Percentiles rank a stretch among this genome's conserved stretches.
These are phyloP conservation scores for Anguilla obscura DNA, from an alignment of 2,797 vertebrate genomes.

Conservation along the genomic window DNA sequence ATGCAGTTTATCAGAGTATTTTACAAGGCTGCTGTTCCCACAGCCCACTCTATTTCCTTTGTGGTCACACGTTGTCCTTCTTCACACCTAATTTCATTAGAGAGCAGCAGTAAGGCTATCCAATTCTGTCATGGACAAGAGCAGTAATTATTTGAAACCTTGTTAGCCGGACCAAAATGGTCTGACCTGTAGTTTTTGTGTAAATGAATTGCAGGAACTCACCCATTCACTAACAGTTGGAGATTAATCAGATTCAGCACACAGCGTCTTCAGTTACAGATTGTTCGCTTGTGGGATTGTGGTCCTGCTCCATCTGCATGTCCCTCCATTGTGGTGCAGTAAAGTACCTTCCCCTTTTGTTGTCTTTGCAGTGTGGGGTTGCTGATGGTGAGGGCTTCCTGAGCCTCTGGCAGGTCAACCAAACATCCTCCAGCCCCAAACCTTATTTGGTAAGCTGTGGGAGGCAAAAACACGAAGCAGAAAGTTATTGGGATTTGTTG, in stretches of 20 bases:
- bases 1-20: background rate
- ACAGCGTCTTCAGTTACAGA: background rate
- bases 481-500: slow-evolving; percentile 6
- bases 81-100: background rate
- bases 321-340: background rate
- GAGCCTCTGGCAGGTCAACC: slow-evolving; percentile 98
- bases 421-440: slow-evolving; percentile 92
- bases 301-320: background rate
- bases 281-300: background rate
- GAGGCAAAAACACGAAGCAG: background rate
- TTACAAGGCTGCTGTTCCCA: background rate
- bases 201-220: background rate
- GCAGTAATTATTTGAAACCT: background rate
- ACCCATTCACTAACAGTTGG: background rate
- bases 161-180: background rate
- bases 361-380: slow-evolving; percentile 84
- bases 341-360: background rate
- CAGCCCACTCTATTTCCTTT: background rate
- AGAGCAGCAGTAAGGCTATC: background rate
- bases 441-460: slow-evolving; percentile 86
- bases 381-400: slow-evolving; percentile 96
- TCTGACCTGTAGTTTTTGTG: background rate
- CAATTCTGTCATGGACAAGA: background rate
- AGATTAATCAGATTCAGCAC: background rate
- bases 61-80: background rate